These are phyloP conservation scores for Pangasius macronema DNA, from an alignment of 2,797 vertebrate genomes.

Conservation along the genomic window DNA sequence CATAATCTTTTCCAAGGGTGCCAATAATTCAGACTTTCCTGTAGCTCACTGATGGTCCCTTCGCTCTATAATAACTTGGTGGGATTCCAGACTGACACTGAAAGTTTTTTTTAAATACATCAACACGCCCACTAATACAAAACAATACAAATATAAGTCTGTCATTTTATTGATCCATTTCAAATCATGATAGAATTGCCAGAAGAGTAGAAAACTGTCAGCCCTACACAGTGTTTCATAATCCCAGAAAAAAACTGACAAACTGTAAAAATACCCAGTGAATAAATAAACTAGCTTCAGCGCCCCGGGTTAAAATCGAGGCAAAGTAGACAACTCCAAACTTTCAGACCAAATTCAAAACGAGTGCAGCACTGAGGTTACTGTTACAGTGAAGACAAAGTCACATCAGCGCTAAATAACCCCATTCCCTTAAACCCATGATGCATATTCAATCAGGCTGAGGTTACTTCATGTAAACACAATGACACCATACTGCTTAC, in stretches of 20 bases:
- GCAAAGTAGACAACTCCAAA: conserved; percentile 28
- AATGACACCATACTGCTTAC: conserved; percentile 40
- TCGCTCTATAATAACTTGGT: neutral
- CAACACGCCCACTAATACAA: neutral
- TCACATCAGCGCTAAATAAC: conserved; percentile 5
- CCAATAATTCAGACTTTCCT: neutral
- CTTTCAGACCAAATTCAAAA: conserved; percentile 20
- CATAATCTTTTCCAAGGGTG: neutral
- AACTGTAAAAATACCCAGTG: conserved; percentile 42
- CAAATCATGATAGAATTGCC: conserved; percentile 30
- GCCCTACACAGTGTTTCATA: conserved; percentile 25
- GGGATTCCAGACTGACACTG: neutral
- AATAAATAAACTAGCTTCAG: conserved; percentile 33
- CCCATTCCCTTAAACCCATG: conserved; percentile 7
- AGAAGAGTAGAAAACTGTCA: conserved; percentile 33
- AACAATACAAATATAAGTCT: conserved; percentile 23
- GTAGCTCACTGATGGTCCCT: neutral
- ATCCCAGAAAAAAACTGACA: conserved; percentile 34
- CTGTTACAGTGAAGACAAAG: neutral
- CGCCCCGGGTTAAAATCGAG: conserved; percentile 24
- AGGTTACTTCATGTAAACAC: conserved; percentile 45
- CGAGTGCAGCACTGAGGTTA: neutral
- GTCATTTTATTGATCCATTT: conserved; percentile 26
- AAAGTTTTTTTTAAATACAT: too few species aligned
- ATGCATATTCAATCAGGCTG: conserved; percentile 27